phyloP scores from a whole-genome alignment of 2,113 vertebrate genomes.

The Uria aalge region DNA sequence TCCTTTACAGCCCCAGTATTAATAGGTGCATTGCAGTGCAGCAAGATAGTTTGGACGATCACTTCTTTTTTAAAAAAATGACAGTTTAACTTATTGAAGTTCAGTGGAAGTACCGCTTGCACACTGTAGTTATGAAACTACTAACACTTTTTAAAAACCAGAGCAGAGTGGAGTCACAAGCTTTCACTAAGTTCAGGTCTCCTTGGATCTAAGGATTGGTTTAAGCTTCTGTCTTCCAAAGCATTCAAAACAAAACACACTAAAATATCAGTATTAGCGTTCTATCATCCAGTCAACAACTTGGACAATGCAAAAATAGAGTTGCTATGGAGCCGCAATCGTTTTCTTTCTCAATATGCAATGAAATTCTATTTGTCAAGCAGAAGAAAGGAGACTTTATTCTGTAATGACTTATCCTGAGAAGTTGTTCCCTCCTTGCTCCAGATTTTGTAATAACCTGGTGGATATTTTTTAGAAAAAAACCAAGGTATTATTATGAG shows the following conservation, averaged over 20 bases:
- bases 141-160: neutral
- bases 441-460: neutral
- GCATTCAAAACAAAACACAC: neutral
- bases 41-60: neutral
- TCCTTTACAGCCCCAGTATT: neutral
- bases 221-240: neutral
- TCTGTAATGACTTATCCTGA: neutral
- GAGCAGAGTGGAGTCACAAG: neutral
- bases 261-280: neutral
- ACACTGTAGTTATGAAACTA: neutral
- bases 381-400: neutral
- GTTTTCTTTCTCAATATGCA: neutral
- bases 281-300: neutral
- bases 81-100: neutral
- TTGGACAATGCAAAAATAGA: neutral
- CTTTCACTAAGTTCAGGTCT: neutral
- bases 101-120: neutral
- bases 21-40: neutral
- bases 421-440: neutral
- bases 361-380: neutral
- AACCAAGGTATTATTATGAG: neutral
- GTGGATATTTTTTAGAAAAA: neutral
- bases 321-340: neutral
- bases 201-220: neutral
- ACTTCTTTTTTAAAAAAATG: neutral